Base-by-base conservation (phyloP, 2,797 vertebrate genomes). In the Staurois parvus region DNA sequence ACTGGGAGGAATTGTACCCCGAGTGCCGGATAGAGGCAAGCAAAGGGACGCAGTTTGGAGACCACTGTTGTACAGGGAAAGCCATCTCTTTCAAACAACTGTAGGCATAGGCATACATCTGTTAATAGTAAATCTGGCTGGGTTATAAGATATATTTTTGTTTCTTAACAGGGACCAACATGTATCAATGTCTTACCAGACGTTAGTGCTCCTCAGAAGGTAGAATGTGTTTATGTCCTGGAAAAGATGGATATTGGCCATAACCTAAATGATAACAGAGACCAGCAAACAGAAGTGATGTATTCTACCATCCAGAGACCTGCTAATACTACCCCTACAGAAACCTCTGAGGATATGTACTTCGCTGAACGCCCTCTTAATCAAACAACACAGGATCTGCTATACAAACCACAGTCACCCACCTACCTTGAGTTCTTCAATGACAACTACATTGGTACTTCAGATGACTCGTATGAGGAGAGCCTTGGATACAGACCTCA, bases 401-500 rank as follows among this genome's bases (percentile, higher is more conserved):
- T 81, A 0, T 89, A 89, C 85, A 87, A 88, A 59, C 87, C 37
- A 19, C 74, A 77, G 88, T 26, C 88, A 85, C 0, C 72, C 4
- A 72, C 66, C 48, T 89, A 90, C 73, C 59, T 84, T 5, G 84
- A 83, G 59, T 66, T 87, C 84, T 84, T 81, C 76, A 87, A 88
- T n/a, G 74, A 80, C 26, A 40, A 34, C 79, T 83, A 83, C 70
- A 73, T n/a, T 8, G 21, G 40, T 84, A 87, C 29, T 29, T 32
- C 19, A 79, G 88, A 81, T 9, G 91, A 88, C 87, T 73, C 29
- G 28, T 24, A 74, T 11, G 89, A 76, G 74, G 59, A 85, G 85
- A 64, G 70, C 10, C 85, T 90, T 83, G 92, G 85, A 77, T 94
- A 93, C 0, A 52, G 91, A 87, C 93, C 92, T 28, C 94, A 93